Base-by-base conservation (phyloP, 2,888 invertebrate genomes). In the Stenoptilia bipunctidactyla region DNA sequence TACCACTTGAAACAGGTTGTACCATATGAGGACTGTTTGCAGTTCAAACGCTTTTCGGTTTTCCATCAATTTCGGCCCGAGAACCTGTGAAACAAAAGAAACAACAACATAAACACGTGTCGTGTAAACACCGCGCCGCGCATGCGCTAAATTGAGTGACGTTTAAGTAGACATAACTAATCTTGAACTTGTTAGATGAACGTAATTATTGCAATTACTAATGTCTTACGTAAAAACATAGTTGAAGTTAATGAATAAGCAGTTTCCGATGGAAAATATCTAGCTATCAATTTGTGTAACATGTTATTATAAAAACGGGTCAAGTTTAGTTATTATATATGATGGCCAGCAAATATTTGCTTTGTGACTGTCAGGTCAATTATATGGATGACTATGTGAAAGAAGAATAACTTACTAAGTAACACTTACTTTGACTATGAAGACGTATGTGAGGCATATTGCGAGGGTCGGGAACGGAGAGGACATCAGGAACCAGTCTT, bases 31-130 rank as follows among this genome's bases (percentile, higher is more conserved):
- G 15, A 92, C 72, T 51, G 85, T 86, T 48, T 91, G 88, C 38
- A 96, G 79, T 54, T 93, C 87, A 53, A 91, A 91, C 0, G 96
- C 92, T 76, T 93, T 91, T 62, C 94, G 87, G 70, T 93, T 90
- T 62, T 91, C 90, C 96, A 97, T 96, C 15, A 93, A 62, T 57
- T 87, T 88, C 27, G 95, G 95, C 1, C 96, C 94, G 44, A 90
- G 56, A 41, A 89, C 85, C 88, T 88, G 66, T 34, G 62, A 65
- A 5, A 33, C 13, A 13, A 34, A 36, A 30, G 2, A 30, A 30
- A 30, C 30, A 30, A 9, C n/a, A 37, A 15, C 15, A 30, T 38
- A 30, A 13, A 34, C 13, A 13, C 9, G 13, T 34, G 14, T 13
- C 34, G 13, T 34, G 8, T 13, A 33, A 4, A n/a, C 9, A 9